Conservation (phyloP, 2,113 vertebrate species). For the Pituophis catenifer region DNA sequence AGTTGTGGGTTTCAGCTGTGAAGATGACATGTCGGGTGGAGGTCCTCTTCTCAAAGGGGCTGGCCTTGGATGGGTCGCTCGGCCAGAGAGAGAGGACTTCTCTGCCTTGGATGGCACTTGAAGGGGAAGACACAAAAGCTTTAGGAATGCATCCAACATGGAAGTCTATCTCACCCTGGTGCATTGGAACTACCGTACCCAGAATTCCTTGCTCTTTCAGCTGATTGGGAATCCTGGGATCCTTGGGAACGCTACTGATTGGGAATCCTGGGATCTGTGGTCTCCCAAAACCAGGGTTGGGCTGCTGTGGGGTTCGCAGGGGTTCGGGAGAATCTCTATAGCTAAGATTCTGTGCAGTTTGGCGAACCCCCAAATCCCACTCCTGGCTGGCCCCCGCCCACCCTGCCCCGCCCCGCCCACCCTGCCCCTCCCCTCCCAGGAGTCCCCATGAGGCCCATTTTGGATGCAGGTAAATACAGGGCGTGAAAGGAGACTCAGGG, state of each 20-base stretch:
- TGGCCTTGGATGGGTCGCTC: conserved; percentile 72
- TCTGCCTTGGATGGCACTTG: conserved; percentile 81
- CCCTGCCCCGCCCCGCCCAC: no score
- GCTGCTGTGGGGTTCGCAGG: no score
- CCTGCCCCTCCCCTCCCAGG: no score
- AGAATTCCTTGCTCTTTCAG: neutral
- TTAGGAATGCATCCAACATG: neutral
- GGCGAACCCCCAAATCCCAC: no score
- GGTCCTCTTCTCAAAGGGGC: conserved; percentile 66
- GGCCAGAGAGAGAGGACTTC: conserved; percentile 76
- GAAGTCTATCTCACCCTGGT: neutral
- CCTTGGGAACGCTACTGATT: neutral
- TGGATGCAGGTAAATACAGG: no score
- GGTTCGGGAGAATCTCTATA: no score
- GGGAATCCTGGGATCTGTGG: neutral
- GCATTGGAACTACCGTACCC: neutral
- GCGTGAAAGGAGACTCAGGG: no score
- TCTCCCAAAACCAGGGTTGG: neutral
- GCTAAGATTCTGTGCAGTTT: no score
- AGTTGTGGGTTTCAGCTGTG: conserved; percentile 94
- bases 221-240: neutral
- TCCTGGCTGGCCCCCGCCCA: no score
- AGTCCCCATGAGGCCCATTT: no score
- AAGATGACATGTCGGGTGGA: conserved; percentile 84
- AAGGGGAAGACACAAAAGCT: neutral